phyloP scores from a whole-genome alignment of 2,113 vertebrate species.

The Phrynosoma blainvillii region DNA sequence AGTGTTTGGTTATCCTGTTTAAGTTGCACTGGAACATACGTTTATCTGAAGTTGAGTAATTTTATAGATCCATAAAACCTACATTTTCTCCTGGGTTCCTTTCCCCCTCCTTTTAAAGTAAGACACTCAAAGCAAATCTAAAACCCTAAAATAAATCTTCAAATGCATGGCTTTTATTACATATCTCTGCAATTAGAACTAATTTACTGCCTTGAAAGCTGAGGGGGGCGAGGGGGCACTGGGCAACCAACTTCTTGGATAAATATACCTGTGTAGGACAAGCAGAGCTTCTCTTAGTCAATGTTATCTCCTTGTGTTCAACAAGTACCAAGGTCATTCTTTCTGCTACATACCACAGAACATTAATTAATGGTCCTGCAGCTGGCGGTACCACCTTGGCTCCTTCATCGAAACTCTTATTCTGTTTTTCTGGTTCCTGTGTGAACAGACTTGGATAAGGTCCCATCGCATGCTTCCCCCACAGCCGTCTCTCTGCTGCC shows the following conservation, averaged over 20 bases:
- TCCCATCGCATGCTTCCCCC: conserved; percentile 75
- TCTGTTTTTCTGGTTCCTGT: conserved; percentile 79
- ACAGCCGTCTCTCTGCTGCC: neutral
- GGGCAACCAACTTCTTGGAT: conserved; percentile 77
- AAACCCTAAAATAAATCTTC: conserved; percentile 77
- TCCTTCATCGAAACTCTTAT: conserved; percentile 71
- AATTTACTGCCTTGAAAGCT: conserved; percentile 81
- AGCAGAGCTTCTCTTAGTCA: conserved; percentile 66
- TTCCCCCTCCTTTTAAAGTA: conserved; percentile 56
- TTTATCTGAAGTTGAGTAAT: conserved; percentile 62
- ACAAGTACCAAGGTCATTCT: conserved; percentile 82
- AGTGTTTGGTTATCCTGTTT: conserved; percentile 53
- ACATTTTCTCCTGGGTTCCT: conserved; percentile 68
- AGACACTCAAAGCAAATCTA: conserved; percentile 67
- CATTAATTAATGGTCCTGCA: conserved; percentile 87
- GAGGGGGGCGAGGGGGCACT: conserved; percentile 52
- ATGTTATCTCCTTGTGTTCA: conserved; percentile 82
- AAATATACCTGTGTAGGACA: conserved; percentile 73
- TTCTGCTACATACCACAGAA: conserved; percentile 76
- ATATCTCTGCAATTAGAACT: conserved; percentile 79
- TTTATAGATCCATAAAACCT: conserved; percentile 76
- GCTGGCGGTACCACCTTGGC: conserved; percentile 91
- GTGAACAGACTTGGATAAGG: conserved; percentile 81
- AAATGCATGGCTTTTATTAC: conserved; percentile 71
- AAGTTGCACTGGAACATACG: conserved; percentile 54